Evolutionary conservation across 2,888 invertebrate species (phyloP).

Genomic region (Thelaira solivaga): DNA sequence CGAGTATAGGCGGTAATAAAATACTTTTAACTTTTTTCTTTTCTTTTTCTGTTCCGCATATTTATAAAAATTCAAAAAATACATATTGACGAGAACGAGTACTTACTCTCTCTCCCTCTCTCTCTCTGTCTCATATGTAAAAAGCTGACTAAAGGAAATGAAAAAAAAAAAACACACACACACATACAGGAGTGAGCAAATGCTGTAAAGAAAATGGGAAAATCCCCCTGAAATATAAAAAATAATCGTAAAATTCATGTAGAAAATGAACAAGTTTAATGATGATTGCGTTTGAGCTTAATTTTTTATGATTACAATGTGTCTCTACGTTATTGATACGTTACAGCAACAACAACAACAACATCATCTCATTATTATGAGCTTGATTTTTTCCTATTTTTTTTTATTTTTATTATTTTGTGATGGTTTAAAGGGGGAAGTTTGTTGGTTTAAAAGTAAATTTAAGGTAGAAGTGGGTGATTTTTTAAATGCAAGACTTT

Average conservation of each 20-base stretch:
- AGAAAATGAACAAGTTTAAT: conserved; percentile 62
- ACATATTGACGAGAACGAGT: too few relatives aligned
- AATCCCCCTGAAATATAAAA: conserved; percentile 43
- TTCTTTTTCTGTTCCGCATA: conserved; percentile 44
- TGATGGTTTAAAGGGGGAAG: neutral
- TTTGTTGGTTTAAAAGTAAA: neutral
- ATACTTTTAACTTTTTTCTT: conserved; percentile 33
- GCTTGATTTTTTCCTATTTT: neutral
- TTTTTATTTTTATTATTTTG: neutral
- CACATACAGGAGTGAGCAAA: conserved; percentile 1
- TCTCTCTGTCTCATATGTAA: too few relatives aligned
- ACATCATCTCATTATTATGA: conserved; percentile 19
- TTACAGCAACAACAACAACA: too few relatives aligned
- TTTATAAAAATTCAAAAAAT: neutral
- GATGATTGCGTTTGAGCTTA: conserved; percentile 64
- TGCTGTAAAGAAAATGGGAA: conserved; percentile 55
- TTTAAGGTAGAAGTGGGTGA: neutral
- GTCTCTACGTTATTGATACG: conserved; percentile 3
- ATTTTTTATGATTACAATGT: conserved; percentile 59
- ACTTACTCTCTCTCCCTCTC: too few relatives aligned
- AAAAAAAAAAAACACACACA: neutral
- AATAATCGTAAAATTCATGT: conserved; percentile 56
- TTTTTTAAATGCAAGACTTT: neutral
- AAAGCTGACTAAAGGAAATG: neutral
- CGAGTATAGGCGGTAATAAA: conserved; percentile 61